Percentiles rank a stretch among this genome's conserved stretches.
Conservation (phyloP, 1,140 invertebrate species). For the Drosophila sucinea region DNA sequence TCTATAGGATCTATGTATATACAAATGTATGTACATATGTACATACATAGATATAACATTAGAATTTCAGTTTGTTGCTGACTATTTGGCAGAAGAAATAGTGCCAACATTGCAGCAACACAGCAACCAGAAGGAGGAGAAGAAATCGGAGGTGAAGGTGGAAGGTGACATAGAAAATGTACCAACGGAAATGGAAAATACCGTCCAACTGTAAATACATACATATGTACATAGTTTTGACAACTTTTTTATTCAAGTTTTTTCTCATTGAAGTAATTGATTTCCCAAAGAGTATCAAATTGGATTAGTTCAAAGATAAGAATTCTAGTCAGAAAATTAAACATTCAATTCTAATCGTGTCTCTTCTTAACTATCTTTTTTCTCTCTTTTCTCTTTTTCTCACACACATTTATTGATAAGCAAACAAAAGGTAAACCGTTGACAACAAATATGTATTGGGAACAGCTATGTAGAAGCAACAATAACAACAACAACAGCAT, state of each 20-base stretch:
- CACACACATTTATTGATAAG: constrained; percentile 55
- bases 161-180: constrained; percentile 73
- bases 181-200: constrained; percentile 57
- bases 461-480: constrained; percentile 44
- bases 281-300: background rate
- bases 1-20: too few species aligned
- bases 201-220: constrained; percentile 25
- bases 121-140: background rate
- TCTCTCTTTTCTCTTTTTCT: background rate
- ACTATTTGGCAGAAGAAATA: constrained; percentile 2
- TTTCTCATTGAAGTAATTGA: background rate
- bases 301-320: background rate
- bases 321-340: background rate
- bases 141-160: constrained; percentile 43
- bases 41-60: too few species aligned
- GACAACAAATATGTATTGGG: constrained; percentile 73
- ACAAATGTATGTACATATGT: too few species aligned
- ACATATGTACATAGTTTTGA: too few species aligned
- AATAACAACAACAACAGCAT: constrained; percentile 36
- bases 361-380: background rate
- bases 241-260: background rate
- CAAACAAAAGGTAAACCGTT: constrained; percentile 50
- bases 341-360: background rate
- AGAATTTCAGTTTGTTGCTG: constrained; percentile 25
- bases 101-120: constrained; percentile 5